Evolutionary conservation across 2,797 vertebrate genomes (phyloP), one percentile per base, ranked within the genome.

Genomic region (Tinamus major): DNA sequence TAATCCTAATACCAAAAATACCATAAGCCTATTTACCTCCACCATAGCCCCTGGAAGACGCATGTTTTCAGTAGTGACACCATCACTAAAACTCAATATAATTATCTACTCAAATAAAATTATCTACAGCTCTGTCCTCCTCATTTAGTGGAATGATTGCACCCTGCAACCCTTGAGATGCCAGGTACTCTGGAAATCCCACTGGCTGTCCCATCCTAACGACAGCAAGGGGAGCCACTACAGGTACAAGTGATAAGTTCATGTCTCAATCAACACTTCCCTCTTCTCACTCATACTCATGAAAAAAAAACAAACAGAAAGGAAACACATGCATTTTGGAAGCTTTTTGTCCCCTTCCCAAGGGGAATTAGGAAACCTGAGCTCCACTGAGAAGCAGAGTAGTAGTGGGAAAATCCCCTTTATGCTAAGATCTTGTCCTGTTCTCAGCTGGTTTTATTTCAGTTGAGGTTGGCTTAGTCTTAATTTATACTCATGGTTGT

Each of bases 1-100:
- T 35, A 41, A 33, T 39, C 35, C 48, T 67, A 56, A 14, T 13
- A 23, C 10, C 51, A 89, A 64, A 56, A 59, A 56, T 0, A 65
- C 4, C 31, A 41, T 0, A 0, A 79, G 6, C 18, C 31, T 78
- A 6, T 9, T 2, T 31, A 56, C 3, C 33, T 17, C 31, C 44
- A 24, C 62, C 19, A 80, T 65, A 56, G 3, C 19, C 16, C 35
- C 42, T 59, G 7, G 26, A 63, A 72, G 65, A 10, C 16, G 18
- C 10, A 5, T 24, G 6, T 35, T 65, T 51, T 81, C 53, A 13
- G 12, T 42, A 59, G 65, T 24, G 3, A 41, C 41, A 44, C 15
- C 42, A 65, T 29, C 0, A 1, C 59, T 35, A 55, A 67, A 14
- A 42, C 9, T 49, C 23, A 49, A 24, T 49, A 13, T 49, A 49